phyloP scores from a whole-genome alignment of 2,113 vertebrate genomes.

The Psephotus haematonotus region DNA sequence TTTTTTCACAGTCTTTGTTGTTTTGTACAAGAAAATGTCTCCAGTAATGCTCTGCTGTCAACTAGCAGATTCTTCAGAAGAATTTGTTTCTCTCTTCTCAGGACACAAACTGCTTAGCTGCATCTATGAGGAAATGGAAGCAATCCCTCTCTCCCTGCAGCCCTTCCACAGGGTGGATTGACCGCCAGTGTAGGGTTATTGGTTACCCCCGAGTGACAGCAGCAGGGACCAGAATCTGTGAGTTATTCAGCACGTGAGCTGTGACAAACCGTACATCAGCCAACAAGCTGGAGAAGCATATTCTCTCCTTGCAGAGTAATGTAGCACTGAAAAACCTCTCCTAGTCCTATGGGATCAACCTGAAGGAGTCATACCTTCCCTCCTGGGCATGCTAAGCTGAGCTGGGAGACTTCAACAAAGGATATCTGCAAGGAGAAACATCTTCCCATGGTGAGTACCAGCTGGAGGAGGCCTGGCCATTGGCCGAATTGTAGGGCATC shows the following conservation, averaged over 20 bases:
- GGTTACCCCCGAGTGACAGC: not conserved
- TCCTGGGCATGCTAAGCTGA: not conserved
- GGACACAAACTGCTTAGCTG: not conserved
- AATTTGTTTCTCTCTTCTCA: not conserved
- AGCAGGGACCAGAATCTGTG: not conserved
- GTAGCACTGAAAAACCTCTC: not conserved
- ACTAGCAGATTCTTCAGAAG: not conserved
- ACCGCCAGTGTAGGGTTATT: not conserved
- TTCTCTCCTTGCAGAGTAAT: not conserved
- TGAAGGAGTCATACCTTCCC: not conserved
- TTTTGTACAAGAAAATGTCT: not conserved
- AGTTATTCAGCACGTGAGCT: not conserved
- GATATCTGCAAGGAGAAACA: not conserved
- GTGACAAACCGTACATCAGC: not conserved
- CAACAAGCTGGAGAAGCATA: not conserved
- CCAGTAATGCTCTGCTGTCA: not conserved
- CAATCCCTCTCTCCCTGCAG: not conserved
- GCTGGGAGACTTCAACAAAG: not conserved
- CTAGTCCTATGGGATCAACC: not conserved
- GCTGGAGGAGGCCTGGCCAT: not conserved
- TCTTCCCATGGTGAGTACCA: rapidly evolving
- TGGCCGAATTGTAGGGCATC: not conserved
- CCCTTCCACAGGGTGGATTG: not conserved
- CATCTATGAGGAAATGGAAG: not conserved
- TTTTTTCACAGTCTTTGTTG: not conserved